phyloP scores from a whole-genome alignment of 2,888 invertebrate genomes.

The Polia nebulosa region DNA sequence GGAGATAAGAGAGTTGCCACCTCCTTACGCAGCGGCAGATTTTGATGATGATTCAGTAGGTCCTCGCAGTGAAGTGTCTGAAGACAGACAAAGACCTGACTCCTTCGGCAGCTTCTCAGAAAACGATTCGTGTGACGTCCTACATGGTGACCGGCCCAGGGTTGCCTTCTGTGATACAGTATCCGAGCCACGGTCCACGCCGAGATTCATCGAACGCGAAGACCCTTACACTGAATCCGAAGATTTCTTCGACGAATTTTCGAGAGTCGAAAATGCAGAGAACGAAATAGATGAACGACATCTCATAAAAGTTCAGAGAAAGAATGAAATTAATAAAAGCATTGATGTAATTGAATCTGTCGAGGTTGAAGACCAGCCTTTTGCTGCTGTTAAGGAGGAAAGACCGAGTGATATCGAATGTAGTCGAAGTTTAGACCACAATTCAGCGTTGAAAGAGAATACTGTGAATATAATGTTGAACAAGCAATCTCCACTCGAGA shows the following conservation, averaged over 20 bases:
- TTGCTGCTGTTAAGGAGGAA: slow-evolving; percentile 75
- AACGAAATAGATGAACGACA: slow-evolving; percentile 86
- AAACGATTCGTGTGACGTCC: slow-evolving; percentile 87
- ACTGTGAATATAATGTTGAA: slow-evolving; percentile 85
- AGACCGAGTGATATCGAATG: slow-evolving; percentile 80
- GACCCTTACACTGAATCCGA: slow-evolving; percentile 88
- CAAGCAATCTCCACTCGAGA: slow-evolving; percentile 74
- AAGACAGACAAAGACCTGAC: slow-evolving; percentile 86
- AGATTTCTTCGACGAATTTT: slow-evolving; percentile 82
- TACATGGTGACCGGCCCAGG: slow-evolving; percentile 78
- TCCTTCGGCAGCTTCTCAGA: slow-evolving; percentile 89
- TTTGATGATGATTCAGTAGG: slow-evolving; percentile 88
- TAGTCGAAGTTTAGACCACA: slow-evolving; percentile 81
- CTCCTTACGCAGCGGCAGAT: slow-evolving; percentile 88
- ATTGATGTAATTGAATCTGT: slow-evolving; percentile 79
- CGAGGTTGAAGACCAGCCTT: slow-evolving; percentile 74
- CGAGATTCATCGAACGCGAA: slow-evolving; percentile 87
- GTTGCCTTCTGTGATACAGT: slow-evolving; percentile 84
- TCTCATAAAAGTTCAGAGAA: slow-evolving; percentile 85
- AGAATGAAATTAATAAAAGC: slow-evolving; percentile 87
- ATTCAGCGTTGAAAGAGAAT: slow-evolving; percentile 84
- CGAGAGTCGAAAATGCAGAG: slow-evolving; percentile 83
- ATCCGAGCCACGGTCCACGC: slow-evolving; percentile 86
- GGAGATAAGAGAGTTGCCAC: slow-evolving; percentile 91
- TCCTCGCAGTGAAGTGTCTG: slow-evolving; percentile 87